Conservation (phyloP, 2,888 invertebrate species). For the Copidosoma aretas region DNA sequence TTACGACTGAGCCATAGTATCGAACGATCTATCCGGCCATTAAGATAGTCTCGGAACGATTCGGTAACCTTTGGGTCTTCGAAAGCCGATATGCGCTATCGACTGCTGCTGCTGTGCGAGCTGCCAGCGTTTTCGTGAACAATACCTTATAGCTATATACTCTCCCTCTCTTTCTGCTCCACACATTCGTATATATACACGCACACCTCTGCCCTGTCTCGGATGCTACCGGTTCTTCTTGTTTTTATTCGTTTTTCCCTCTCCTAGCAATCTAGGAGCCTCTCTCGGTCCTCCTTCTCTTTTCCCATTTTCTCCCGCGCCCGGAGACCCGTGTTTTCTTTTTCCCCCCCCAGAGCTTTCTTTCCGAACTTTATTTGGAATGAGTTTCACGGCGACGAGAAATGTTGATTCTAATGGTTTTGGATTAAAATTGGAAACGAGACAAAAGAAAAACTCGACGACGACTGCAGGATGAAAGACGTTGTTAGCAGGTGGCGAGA, state of each 20-base stretch:
- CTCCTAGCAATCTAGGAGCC: conserved; percentile 27
- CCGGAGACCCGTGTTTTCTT: not conserved
- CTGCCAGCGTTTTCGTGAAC: conserved; percentile 53
- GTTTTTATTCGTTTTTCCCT: conserved; percentile 14
- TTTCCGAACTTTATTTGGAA: conserved; percentile 23
- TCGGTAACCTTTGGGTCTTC: conserved; percentile 63
- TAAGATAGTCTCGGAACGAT: conserved; percentile 63
- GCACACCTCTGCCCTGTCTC: conserved; percentile 16
- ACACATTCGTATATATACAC: conserved; percentile 38
- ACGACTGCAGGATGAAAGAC: not conserved
- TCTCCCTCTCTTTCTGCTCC: conserved; percentile 41
- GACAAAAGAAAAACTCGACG: no score
- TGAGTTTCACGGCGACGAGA: conserved; percentile 12
- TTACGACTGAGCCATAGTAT: conserved; percentile 63
- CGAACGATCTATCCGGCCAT: conserved; percentile 63
- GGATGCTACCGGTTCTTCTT: not conserved
- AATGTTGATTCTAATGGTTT: conserved; percentile 23
- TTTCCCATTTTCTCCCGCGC: conserved; percentile 26
- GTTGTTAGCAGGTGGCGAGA: no score
- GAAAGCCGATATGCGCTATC: conserved; percentile 59
- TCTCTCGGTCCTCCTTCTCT: conserved; percentile 24
- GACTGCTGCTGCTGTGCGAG: conserved; percentile 46
- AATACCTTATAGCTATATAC: conserved; percentile 44
- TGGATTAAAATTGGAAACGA: no score
- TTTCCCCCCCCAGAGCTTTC: not conserved